Evolutionary conservation across 1,140 invertebrate species (phyloP).

Genomic region (Berghia stephanieae): DNA sequence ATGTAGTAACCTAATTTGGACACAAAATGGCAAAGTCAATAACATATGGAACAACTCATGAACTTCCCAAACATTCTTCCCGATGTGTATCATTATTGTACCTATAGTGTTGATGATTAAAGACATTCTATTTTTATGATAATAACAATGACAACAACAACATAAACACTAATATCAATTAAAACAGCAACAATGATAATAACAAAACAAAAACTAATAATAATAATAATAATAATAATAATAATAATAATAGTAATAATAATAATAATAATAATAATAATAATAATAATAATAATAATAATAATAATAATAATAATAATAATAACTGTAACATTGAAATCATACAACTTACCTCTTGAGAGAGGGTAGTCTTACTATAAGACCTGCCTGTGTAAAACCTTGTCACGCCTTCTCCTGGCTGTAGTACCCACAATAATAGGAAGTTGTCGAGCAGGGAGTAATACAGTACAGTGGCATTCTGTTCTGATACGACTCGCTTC

Average conservation of each 20-base stretch:
- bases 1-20: not conserved
- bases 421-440: conserved; percentile 59
- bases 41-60: too few species aligned
- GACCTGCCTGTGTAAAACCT: conserved; percentile 53
- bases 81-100: too few species aligned
- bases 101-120: too few species aligned
- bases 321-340: not conserved
- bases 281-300: too few species aligned
- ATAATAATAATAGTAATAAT: too few species aligned
- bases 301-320: too few species aligned
- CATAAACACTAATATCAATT: not conserved
- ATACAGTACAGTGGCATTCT: conserved; percentile 58
- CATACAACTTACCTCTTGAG: conserved; percentile 41
- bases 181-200: not conserved
- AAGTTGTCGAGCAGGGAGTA: conserved; percentile 51
- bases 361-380: conserved; percentile 38
- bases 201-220: not conserved
- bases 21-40: too few species aligned
- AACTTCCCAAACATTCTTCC: too few species aligned
- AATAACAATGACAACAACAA: not conserved
- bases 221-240: too few species aligned
- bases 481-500: conserved; percentile 49
- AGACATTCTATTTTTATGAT: too few species aligned
- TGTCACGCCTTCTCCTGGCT: conserved; percentile 52
- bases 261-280: too few species aligned